Percentiles rank a stretch among this genome's conserved stretches.
Evolutionary conservation across 2,113 vertebrate genomes (phyloP).

Genomic region (Amazona vittata): DNA sequence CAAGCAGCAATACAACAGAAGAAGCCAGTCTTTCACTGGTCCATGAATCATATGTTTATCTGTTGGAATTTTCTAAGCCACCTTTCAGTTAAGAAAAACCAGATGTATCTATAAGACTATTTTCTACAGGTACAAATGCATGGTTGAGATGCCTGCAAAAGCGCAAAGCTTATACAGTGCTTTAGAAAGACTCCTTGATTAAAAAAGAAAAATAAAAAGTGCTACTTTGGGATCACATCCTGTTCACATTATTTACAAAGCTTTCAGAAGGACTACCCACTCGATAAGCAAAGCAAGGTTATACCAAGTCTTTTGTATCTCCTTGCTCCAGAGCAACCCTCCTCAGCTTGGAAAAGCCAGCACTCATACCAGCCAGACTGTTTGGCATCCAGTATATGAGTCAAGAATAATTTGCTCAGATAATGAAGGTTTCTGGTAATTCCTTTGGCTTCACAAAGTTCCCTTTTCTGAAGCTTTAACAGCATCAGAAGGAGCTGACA

Average conservation of each 20-base stretch:
- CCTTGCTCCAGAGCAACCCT: neutral
- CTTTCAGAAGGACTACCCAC: neutral
- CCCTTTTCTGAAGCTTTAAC: neutral
- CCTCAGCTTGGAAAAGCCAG: neutral
- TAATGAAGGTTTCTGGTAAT: neutral
- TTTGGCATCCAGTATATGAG: neutral
- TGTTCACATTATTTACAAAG: constrained; percentile 11
- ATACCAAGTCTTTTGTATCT: neutral
- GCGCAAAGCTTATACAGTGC: neutral
- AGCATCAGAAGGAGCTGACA: neutral
- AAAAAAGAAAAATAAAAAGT: neutral
- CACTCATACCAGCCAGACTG: neutral
- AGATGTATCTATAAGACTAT: neutral
- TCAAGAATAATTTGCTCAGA: neutral
- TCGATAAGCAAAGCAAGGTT: neutral
- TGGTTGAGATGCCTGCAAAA: neutral
- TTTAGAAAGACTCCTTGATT: neutral
- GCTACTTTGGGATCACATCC: neutral
- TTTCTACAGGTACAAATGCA: neutral
- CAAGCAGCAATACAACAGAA: neutral
- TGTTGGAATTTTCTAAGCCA: neutral
- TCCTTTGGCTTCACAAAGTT: neutral
- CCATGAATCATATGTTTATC: neutral
- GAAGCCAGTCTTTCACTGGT: neutral
- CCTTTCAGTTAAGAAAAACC: neutral